phyloP scores from a whole-genome alignment of 2,113 vertebrate species.

The Probosciger aterrimus region DNA sequence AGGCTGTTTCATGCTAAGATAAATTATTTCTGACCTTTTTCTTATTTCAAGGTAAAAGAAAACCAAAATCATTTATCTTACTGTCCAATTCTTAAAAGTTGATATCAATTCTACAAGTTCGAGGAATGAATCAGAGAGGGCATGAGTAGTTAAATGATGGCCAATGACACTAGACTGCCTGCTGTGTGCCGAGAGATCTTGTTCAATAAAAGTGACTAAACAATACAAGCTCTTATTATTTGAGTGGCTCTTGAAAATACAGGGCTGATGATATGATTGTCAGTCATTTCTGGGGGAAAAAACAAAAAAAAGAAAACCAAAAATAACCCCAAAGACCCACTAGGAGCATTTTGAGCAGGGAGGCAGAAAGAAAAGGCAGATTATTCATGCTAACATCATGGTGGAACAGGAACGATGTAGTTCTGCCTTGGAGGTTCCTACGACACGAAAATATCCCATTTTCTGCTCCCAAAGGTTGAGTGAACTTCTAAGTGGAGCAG shows the following conservation, averaged over 20 bases:
- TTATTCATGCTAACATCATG: neutral
- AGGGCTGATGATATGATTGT: neutral
- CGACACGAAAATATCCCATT: neutral
- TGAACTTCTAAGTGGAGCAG: neutral
- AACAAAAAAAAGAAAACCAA: neutral
- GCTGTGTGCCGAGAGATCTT: neutral
- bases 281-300: neutral
- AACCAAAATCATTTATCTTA: neutral
- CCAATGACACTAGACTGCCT: neutral
- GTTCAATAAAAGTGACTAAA: neutral
- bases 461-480: neutral
- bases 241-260: neutral
- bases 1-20: neutral
- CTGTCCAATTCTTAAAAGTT: slow-evolving; percentile 17
- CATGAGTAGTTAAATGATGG: neutral
- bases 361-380: neutral
- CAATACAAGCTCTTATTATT: neutral
- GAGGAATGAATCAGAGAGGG: neutral
- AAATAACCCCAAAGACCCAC: neutral
- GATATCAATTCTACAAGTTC: neutral
- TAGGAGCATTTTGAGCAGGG: neutral
- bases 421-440: neutral
- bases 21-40: slow-evolving; percentile 30
- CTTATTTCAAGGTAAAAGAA: slow-evolving; percentile 1
- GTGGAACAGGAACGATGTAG: neutral